Percentiles rank a stretch among this genome's conserved stretches.
Conservation (phyloP, 2,888 invertebrate species). For the Erpobdella octoculata region DNA sequence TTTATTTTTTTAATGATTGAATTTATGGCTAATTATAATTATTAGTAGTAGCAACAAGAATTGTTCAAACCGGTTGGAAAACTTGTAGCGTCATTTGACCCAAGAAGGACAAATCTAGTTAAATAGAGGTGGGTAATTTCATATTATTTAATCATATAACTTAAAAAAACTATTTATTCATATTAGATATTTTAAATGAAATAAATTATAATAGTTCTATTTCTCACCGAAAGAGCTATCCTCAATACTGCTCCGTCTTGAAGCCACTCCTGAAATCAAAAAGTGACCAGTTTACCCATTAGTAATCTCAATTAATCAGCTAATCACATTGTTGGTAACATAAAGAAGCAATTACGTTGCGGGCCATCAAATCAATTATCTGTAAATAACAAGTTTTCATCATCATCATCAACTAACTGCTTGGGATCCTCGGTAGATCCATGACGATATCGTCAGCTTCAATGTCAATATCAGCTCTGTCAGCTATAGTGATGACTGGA, state of each 20-base stretch:
- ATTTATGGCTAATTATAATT: not conserved
- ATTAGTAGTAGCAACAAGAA: not conserved
- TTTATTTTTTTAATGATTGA: not conserved
- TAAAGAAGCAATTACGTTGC: too few species aligned
- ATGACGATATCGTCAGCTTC: conserved; percentile 18
- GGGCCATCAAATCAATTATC: too few species aligned
- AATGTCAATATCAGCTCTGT: not conserved
- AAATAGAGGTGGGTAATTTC: not conserved
- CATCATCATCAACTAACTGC: conserved; percentile 27
- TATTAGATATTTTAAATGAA: not conserved
- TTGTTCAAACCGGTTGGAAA: not conserved
- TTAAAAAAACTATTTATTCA: not conserved
- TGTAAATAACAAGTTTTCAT: too few species aligned
- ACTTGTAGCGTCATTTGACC: not conserved
- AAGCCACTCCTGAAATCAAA: conserved; percentile 9
- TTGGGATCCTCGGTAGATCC: conserved; percentile 18
- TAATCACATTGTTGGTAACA: not conserved
- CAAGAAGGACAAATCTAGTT: not conserved
- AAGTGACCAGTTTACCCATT: not conserved
- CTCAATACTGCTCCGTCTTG: conserved; percentile 20
- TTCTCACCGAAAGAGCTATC: not conserved
- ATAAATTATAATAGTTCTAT: not conserved
- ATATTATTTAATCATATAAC: not conserved
- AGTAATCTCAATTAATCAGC: not conserved
- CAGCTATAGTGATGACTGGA: not conserved